phyloP scores from a whole-genome alignment of 2,888 invertebrate species.

The Andrena camellia region DNA sequence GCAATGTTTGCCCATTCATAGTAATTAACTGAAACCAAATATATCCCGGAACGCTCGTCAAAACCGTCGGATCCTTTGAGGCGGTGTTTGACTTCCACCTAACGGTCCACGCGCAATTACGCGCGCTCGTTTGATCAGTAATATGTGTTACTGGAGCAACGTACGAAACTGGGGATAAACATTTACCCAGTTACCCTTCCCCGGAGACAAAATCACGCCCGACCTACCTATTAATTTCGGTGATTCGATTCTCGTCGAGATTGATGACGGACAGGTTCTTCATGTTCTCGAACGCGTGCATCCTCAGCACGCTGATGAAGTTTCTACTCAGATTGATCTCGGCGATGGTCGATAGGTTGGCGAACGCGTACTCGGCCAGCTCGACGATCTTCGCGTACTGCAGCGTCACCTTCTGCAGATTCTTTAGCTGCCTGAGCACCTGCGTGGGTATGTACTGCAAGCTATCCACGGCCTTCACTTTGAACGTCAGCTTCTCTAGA shows the following conservation, averaged over 20 bases:
- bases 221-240: slow-evolving; percentile 88
- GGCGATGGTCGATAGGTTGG: slow-evolving; percentile 89
- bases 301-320: slow-evolving; percentile 89
- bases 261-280: slow-evolving; percentile 89
- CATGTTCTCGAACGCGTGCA: slow-evolving; percentile 91
- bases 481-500: slow-evolving; percentile 90
- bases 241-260: slow-evolving; percentile 91
- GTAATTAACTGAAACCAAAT: too few species aligned
- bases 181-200: too few species aligned
- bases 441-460: slow-evolving; percentile 91
- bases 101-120: too few species aligned
- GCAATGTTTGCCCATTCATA: too few species aligned
- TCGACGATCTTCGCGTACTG: slow-evolving; percentile 91
- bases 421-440: slow-evolving; percentile 89
- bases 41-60: too few species aligned
- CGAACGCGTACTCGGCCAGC: slow-evolving; percentile 90
- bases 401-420: slow-evolving; percentile 89
- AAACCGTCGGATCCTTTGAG: too few species aligned
- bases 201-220: background rate
- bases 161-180: too few species aligned
- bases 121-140: too few species aligned
- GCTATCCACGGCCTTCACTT: slow-evolving; percentile 89
- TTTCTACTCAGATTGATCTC: slow-evolving; percentile 90
- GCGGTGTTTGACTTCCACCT: too few species aligned
- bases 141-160: too few species aligned